phyloP scores from a whole-genome alignment of 2,888 invertebrate genomes.

The Hofmannophila pseudospretella region DNA sequence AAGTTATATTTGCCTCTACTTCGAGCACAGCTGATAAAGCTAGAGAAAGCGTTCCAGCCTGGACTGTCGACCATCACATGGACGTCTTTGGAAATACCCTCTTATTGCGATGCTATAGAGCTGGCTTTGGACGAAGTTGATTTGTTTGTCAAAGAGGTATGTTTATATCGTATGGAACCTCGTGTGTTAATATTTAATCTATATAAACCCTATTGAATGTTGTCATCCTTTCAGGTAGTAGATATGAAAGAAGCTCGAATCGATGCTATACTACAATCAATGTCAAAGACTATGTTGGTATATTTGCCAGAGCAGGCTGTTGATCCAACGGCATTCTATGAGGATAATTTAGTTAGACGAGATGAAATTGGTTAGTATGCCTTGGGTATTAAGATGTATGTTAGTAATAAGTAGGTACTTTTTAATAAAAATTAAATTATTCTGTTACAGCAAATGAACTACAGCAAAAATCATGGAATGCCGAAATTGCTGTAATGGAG shows the following conservation, averaged over 20 bases:
- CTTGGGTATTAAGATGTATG: no score
- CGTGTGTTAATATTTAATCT: conserved; percentile 1
- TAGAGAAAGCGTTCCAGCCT: conserved; percentile 85
- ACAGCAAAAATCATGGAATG: conserved; percentile 70
- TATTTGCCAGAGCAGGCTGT: conserved; percentile 80
- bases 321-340: conserved; percentile 78
- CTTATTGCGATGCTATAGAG: conserved; percentile 78
- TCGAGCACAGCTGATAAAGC: conserved; percentile 80
- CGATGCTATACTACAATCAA: conserved; percentile 81
- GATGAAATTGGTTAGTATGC: conserved; percentile 61
- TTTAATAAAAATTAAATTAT: no score
- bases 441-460: conserved; percentile 43
- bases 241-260: conserved; percentile 88
- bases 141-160: conserved; percentile 81
- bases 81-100: conserved; percentile 86
- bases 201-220: no score
- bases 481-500: conserved; percentile 87
- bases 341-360: conserved; percentile 78
- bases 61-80: conserved; percentile 88
- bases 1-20: conserved; percentile 83
- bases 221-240: conserved; percentile 75
- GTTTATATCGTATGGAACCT: no score
- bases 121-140: conserved; percentile 79
- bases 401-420: no score
- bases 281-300: conserved; percentile 80